phyloP scores from a whole-genome alignment of 2,888 invertebrate species.

The Aphodius granarius region DNA sequence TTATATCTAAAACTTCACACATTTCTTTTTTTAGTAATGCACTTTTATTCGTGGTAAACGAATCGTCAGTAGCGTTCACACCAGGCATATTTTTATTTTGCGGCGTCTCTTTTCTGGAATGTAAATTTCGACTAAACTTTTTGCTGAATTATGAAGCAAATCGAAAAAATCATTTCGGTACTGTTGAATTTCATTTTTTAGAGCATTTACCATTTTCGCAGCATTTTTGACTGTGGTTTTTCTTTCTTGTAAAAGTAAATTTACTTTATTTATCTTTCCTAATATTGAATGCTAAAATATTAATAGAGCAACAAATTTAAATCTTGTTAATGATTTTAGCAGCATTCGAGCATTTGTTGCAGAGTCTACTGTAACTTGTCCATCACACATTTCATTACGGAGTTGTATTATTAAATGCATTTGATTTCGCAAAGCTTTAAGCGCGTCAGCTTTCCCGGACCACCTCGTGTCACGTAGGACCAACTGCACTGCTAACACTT shows the following conservation, averaged over 20 bases:
- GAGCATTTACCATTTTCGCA: slow-evolving; percentile 8
- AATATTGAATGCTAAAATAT: slow-evolving; percentile 4
- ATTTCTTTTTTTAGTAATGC: slow-evolving; percentile 5
- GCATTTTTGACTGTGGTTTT: neutral
- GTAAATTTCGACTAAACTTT: neutral
- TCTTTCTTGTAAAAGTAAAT: slow-evolving; percentile 9
- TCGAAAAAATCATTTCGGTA: neutral
- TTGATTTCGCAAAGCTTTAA: too few species aligned
- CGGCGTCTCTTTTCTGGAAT: slow-evolving; percentile 3
- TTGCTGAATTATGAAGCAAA: neutral
- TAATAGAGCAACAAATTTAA: slow-evolving; percentile 4
- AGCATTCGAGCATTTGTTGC: slow-evolving; percentile 7
- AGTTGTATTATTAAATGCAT: too few species aligned
- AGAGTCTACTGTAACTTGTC: slow-evolving; percentile 3
- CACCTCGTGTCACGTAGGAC: too few species aligned
- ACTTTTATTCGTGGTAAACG: slow-evolving; percentile 3
- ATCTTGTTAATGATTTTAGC: slow-evolving; percentile 1
- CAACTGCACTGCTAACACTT: too few species aligned
- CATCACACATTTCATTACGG: neutral
- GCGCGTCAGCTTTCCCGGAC: too few species aligned
- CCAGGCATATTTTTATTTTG: slow-evolving; percentile 7
- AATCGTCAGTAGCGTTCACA: slow-evolving; percentile 3
- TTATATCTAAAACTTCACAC: slow-evolving; percentile 9
- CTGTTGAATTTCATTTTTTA: slow-evolving; percentile 8
- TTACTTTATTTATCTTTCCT: slow-evolving; percentile 10